These are phyloP conservation scores for Grallaria varia DNA, from an alignment of 2,113 vertebrate species.

Conservation along the genomic window DNA sequence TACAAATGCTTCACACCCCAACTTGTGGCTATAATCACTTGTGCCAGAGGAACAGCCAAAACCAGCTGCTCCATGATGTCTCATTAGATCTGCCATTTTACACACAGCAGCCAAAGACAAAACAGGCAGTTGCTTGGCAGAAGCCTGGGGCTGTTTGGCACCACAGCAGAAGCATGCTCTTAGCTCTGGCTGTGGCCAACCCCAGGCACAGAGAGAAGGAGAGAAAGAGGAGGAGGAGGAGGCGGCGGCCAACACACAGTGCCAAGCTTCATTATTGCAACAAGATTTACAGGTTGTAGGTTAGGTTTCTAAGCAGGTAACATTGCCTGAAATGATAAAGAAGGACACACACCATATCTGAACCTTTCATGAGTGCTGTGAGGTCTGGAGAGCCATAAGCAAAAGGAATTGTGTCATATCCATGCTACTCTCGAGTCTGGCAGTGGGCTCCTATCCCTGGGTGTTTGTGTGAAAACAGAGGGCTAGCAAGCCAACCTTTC, in stretches of 20 bases:
- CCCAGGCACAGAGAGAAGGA: conserved; percentile 19
- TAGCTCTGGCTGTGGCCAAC: conserved; percentile 15
- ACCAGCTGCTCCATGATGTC: conserved; percentile 64
- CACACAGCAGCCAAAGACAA: conserved; percentile 55
- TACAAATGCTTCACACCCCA: not conserved
- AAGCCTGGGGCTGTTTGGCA: conserved; percentile 62
- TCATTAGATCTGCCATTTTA: conserved; percentile 71
- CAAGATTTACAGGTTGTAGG: conserved; percentile 43
- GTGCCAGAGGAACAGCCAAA: conserved; percentile 67
- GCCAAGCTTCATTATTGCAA: conserved; percentile 39
- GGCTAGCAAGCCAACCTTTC: not conserved
- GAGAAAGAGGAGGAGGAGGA: conserved; percentile 8
- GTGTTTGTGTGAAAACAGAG: not conserved
- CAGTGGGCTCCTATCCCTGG: not conserved
- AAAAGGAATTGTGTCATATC: not conserved
- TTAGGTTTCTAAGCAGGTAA: conserved; percentile 28
- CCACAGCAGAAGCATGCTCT: conserved; percentile 23
- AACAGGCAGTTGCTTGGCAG: conserved; percentile 65
- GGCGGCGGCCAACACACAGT: not conserved
- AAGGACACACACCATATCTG: not conserved
- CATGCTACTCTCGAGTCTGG: not conserved
- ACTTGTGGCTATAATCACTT: conserved; percentile 51
- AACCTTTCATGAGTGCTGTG: not conserved
- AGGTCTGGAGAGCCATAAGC: not conserved
- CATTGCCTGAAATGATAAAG: not conserved